Conservation (phyloP, 2,113 vertebrate species). For the Beaufortia kweichowensis region DNA sequence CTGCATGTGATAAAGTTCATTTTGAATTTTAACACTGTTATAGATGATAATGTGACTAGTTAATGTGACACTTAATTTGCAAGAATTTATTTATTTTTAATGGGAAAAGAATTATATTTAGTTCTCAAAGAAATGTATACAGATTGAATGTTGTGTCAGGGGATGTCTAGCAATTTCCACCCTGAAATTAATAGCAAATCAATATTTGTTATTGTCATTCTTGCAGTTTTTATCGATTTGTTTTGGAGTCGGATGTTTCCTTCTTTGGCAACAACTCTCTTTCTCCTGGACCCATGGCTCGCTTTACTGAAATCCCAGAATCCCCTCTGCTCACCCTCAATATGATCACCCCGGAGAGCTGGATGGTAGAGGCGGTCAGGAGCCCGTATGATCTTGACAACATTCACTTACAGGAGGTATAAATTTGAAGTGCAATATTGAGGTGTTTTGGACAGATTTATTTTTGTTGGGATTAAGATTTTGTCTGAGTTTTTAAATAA, state of each 20-base stretch:
- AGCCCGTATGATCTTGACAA: slow-evolving; percentile 94
- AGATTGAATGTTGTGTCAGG: neutral
- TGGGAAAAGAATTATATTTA: neutral
- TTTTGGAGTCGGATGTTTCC: slow-evolving; percentile 86
- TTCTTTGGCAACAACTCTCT: slow-evolving; percentile 74
- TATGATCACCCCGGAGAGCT: slow-evolving; percentile 94
- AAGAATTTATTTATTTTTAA: neutral
- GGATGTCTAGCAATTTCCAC: neutral
- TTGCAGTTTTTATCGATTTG: slow-evolving; percentile 91
- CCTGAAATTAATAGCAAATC: neutral
- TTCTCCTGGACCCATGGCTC: slow-evolving; percentile 82
- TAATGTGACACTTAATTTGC: too few relatives aligned
- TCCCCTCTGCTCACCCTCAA: slow-evolving; percentile 89
- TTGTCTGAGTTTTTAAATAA: too few relatives aligned
- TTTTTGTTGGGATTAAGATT: neutral
- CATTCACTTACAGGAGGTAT: slow-evolving; percentile 90
- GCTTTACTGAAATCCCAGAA: slow-evolving; percentile 89
- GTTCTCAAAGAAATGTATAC: neutral
- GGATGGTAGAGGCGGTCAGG: slow-evolving; percentile 89
- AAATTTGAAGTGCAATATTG: neutral
- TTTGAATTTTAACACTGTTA: neutral
- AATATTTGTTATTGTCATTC: neutral
- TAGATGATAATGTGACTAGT: too few relatives aligned
- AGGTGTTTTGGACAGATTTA: neutral
- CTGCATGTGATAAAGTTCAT: neutral